Percentiles rank a stretch among this genome's conserved stretches.
Conservation (phyloP, 2,888 invertebrate genomes). For the Lasioglossum malachurum region DNA sequence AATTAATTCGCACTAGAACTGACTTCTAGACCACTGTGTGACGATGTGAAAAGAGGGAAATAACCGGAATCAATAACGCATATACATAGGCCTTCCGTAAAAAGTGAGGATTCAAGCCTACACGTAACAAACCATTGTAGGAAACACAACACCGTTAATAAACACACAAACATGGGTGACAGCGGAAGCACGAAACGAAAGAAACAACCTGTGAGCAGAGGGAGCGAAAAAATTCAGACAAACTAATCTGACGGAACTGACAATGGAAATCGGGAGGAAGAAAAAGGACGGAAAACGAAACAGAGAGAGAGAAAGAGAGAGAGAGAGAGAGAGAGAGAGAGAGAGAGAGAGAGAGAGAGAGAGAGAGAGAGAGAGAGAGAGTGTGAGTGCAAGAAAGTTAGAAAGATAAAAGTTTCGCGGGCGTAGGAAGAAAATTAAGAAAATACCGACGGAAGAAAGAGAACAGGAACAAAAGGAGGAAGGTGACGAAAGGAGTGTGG, state of each 20-base stretch:
- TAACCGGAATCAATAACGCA: background rate
- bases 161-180: background rate
- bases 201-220: background rate
- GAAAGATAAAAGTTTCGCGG: background rate
- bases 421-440: slow-evolving; percentile 23
- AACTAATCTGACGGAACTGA: background rate
- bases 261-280: background rate
- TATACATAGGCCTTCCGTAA: background rate
- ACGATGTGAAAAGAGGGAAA: background rate
- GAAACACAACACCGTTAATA: background rate
- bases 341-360: no score
- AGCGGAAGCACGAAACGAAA: no score
- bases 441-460: background rate
- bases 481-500: background rate
- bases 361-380: no score
- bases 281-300: background rate
- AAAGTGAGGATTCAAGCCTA: background rate
- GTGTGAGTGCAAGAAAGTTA: background rate
- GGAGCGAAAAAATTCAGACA: background rate
- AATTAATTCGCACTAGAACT: no score
- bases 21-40: no score
- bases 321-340: background rate
- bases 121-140: background rate
- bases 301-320: background rate
- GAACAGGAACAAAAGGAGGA: background rate